Evolutionary conservation across 2,888 invertebrate species (phyloP).

Genomic region (Drosophila nigricruria): DNA sequence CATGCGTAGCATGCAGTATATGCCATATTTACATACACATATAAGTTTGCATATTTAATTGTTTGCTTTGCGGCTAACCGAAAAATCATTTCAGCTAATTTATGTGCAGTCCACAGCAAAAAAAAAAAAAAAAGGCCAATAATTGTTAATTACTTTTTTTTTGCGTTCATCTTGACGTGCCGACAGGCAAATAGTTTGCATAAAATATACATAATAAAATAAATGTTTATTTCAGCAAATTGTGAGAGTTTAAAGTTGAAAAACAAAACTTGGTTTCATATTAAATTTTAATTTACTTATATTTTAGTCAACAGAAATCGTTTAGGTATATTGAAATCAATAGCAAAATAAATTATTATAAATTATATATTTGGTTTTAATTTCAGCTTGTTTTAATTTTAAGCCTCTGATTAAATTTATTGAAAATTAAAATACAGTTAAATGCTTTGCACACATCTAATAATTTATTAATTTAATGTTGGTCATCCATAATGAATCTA

Average conservation of each 20-base stretch:
- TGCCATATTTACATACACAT: constrained; percentile 11
- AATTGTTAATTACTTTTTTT: constrained; percentile 53
- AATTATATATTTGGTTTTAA: neutral
- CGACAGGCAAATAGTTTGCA: constrained; percentile 1
- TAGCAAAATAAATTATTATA: neutral
- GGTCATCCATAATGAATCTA: neutral
- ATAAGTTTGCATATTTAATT: constrained; percentile 55
- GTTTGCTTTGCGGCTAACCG: constrained; percentile 64
- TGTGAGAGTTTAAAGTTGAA: neutral
- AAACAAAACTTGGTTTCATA: neutral
- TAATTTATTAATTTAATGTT: neutral
- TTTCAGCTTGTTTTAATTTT: neutral
- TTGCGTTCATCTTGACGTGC: constrained; percentile 28
- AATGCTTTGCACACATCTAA: neutral
- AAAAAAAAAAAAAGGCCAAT: constrained; percentile 20
- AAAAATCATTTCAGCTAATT: constrained; percentile 72
- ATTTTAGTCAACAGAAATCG: neutral
- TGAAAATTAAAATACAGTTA: neutral
- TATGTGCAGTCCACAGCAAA: constrained; percentile 32
- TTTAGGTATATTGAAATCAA: neutral
- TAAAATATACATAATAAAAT: constrained; percentile 12
- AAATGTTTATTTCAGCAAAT: neutral
- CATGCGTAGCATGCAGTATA: constrained; percentile 21
- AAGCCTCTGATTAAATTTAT: neutral
- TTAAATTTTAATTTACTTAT: neutral